A percentile compares a stretch with the other conserved stretches of the same genome.
Evolutionary conservation across 92 coral and sea anemone genomes (phyloP).

Genomic region (Phenganax stokvisi): DNA sequence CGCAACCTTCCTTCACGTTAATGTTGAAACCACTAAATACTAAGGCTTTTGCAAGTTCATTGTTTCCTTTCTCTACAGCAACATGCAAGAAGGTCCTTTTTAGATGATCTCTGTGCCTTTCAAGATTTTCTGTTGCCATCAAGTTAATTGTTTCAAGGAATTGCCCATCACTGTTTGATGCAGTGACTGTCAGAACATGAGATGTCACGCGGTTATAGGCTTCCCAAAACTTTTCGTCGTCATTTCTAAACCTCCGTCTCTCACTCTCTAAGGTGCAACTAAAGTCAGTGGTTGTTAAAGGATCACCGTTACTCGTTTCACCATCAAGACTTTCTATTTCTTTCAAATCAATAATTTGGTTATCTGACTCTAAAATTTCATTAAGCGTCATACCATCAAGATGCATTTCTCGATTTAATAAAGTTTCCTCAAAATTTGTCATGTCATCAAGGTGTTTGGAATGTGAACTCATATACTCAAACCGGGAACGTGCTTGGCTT

Average conservation of each 20-base stretch:
- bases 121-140: conserved; percentile 23
- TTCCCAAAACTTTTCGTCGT: conserved; percentile 46
- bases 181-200: conserved; percentile 1
- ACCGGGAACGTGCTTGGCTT: conserved; percentile 37
- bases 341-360: not conserved
- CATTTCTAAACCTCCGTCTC: conserved; percentile 40
- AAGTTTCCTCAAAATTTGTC: conserved; percentile 36
- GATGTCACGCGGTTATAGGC: conserved; percentile 26
- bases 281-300: not conserved
- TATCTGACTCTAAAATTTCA: conserved; percentile 12
- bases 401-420: conserved; percentile 35
- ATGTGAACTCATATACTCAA: conserved; percentile 35
- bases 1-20: conserved; percentile 44
- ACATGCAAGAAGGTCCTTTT: conserved; percentile 40
- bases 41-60: conserved; percentile 43
- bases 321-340: not conserved
- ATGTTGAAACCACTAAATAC: conserved; percentile 41
- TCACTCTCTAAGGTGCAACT: conserved; percentile 42
- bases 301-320: not conserved
- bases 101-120: conserved; percentile 38
- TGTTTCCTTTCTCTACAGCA: conserved; percentile 44
- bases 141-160: conserved; percentile 26
- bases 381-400: conserved; percentile 28
- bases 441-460: conserved; percentile 38
- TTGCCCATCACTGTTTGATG: conserved; percentile 42